Evolutionary conservation across 2,888 invertebrate genomes (phyloP), one percentile per base, ranked within the genome.

Genomic region (Microctonus hyperodae): DNA sequence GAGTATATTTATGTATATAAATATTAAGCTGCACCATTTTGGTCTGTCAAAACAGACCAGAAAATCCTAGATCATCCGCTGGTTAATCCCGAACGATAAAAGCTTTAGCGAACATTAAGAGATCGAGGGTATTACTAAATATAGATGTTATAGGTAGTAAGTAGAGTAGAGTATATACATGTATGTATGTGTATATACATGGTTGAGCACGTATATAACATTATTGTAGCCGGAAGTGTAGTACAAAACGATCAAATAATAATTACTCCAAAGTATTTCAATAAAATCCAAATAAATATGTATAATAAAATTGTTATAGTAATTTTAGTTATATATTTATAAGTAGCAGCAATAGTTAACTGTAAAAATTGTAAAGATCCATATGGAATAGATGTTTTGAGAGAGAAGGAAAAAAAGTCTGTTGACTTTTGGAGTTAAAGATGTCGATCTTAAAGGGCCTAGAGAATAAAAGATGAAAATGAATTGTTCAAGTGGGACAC

Each of bases 31-130:
- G 6, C 4, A 62, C 70, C 65, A 69, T 62, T 67, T n/a, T 67
- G 57, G 70, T 67, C 73, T 70, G 74, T 76, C 76, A 75, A 73
- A 81, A 80, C 77, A 79, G 62, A 64, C 71, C 66, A 70, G 79
- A 78, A 81, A 73, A 81, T 77, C 79, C 75, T 1, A 74, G 78
- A 78, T 79, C 71, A 80, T 79, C 77, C 70, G 64, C 55, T 66
- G 69, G 71, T 73, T 79, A 72, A 77, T 74, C 73, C 68, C 23
- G 2, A 65, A 58, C 72, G 57, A 69, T 68, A 70, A 70, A 67
- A 66, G 48, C 9, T 22, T 50, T 5, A 28, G 11, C 3, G 28
- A 31, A 50, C 25, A 35, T 40, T 37, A n/a, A 13, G 11, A n/a
- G n/a, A n/a, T n/a, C n/a, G n/a, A 22, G 20, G 33, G n/a, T 16